Evolutionary conservation across 2,113 vertebrate genomes (phyloP), one percentile per base, ranked within the genome.

Genomic region (Acrocephalus kingi): DNA sequence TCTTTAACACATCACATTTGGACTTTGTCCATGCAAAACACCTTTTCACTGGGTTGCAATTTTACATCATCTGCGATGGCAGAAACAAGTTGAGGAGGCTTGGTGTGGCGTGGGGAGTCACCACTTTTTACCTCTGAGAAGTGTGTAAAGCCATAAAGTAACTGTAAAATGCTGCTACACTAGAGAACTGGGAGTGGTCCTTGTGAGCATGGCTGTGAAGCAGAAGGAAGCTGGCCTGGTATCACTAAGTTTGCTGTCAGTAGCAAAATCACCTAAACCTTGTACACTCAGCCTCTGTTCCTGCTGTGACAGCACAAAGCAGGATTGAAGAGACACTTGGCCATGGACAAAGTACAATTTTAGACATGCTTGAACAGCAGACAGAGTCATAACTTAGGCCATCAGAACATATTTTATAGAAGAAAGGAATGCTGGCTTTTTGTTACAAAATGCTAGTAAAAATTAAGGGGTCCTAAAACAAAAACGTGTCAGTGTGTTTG

Each of bases 261-360:
- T 61, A 86, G 48, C 83, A 92, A 89, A 86, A 94, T 92, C 72
- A n/a, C 64, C 72, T 72, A 81, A 93, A 95, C 83, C 95, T 96
- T 96, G 94, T 86, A 68, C 89, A 45, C 78, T 93, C 86, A 90
- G 79, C 86, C 92, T 66, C 88, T 67, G 52, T 66, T 95, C 91
- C 88, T 92, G 90, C 95, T 96, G 94, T 81, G 89, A 94, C 93
- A 95, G 95, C 92, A 95, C 83, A 95, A 97, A 94, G 48, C 58
- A 95, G 89, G 94, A 97, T 89, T 94, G 92, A 95, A 95, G 89
- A 94, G 68, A 94, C 92, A 92, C 68, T 81, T 92, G 94, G 76
- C 95, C 92, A 92, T 92, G 86, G 90, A 92, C 19, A 2, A 88
- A 48, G 86, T 28, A 89, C 55, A 58, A 87, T 93, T 92, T 94